A percentile compares a stretch with the other conserved stretches of the same genome.
These are phyloP conservation scores for Deilephila elpenor DNA, from an alignment of 2,888 invertebrate species.

Conservation along the genomic window DNA sequence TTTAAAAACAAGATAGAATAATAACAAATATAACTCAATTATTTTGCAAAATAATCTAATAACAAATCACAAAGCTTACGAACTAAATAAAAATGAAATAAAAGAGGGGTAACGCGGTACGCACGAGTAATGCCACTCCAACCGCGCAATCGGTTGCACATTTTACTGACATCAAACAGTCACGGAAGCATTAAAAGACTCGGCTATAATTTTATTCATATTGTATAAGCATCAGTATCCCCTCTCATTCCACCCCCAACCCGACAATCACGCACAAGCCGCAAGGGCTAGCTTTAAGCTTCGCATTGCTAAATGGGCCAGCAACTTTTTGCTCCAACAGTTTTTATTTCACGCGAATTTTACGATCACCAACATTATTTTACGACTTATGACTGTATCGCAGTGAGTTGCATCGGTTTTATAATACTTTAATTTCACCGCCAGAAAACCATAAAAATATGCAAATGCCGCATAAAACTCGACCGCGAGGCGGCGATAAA, in stretches of 20 bases:
- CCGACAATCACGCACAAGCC: constrained; percentile 25
- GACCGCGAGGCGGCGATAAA: constrained; percentile 66
- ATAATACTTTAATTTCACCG: constrained; percentile 84
- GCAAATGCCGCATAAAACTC: constrained; percentile 80
- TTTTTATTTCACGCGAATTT: constrained; percentile 77
- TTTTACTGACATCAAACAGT: constrained; percentile 5
- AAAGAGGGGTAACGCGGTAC: neutral
- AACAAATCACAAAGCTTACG: neutral
- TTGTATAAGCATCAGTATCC: constrained; percentile 31
- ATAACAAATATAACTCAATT: no score
- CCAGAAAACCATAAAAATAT: constrained; percentile 81
- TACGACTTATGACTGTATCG: constrained; percentile 76
- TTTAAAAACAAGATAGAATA: no score
- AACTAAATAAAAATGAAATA: neutral
- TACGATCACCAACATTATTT: constrained; percentile 79
- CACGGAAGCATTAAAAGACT: constrained; percentile 14
- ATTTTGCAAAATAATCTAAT: neutral
- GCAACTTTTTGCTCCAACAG: constrained; percentile 71
- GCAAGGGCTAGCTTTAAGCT: constrained; percentile 11
- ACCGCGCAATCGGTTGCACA: constrained; percentile 10
- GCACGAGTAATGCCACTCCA: neutral
- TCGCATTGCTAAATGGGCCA: constrained; percentile 61
- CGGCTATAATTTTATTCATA: constrained; percentile 24
- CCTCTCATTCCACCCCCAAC: constrained; percentile 27
- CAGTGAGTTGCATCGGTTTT: constrained; percentile 76